Percentiles rank a stretch among this genome's conserved stretches.
Conservation (phyloP, 2,797 vertebrate species). For the Hylomyscus alleni region DNA sequence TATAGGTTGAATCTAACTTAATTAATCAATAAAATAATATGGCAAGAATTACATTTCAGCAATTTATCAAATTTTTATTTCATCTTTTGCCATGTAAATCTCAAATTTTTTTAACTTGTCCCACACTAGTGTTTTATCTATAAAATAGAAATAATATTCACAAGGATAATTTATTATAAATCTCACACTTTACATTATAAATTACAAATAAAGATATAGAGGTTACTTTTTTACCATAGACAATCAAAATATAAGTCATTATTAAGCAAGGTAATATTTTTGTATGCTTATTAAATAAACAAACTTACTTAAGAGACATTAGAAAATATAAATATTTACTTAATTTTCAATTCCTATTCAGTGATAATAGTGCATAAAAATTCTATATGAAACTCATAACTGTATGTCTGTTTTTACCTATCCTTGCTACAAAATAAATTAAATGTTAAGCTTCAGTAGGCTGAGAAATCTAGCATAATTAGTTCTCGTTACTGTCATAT, state of each 20-base stretch:
- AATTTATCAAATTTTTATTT: background rate
- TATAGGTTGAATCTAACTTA: background rate
- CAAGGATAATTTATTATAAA: background rate
- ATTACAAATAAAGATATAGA: background rate
- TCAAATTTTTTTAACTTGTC: background rate
- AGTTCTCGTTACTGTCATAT: constrained; percentile 73
- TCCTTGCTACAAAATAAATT: constrained; percentile 66
- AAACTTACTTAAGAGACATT: background rate
- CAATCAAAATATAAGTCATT: background rate
- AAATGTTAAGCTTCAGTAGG: constrained; percentile 70
- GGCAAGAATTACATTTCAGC: background rate
- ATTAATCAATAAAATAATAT: background rate
- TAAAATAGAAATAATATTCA: background rate
- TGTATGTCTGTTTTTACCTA: constrained; percentile 61
- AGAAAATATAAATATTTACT: constrained; percentile 58
- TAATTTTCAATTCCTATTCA: constrained; percentile 31
- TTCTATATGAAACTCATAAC: background rate
- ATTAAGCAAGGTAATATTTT: background rate
- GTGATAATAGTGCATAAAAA: constrained; percentile 33
- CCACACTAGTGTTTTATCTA: background rate
- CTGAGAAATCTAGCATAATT: constrained; percentile 78
- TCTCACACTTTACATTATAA: background rate
- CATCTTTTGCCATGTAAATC: background rate
- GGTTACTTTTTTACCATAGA: background rate
- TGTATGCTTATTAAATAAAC: background rate